These are phyloP conservation scores for Bellardia bayeri DNA, from an alignment of 2,888 invertebrate genomes.

Conservation along the genomic window DNA sequence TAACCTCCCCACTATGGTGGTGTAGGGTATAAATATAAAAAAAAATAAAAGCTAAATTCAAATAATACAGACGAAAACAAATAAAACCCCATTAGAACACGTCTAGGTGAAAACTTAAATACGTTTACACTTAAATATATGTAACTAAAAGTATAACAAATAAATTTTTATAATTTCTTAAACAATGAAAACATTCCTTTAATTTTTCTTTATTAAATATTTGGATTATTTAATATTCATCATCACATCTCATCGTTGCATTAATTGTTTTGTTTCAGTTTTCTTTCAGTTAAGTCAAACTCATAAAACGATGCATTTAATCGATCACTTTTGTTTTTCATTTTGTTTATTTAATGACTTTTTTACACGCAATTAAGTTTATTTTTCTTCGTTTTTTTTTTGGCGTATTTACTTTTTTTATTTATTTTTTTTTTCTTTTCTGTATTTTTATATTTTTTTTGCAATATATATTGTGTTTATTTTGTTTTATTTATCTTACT, in stretches of 20 bases:
- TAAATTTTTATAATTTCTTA: not conserved
- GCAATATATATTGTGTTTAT: constrained; percentile 24
- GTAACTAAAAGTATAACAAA: not conserved
- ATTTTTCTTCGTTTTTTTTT: constrained; percentile 16
- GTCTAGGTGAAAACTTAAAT: too few species aligned
- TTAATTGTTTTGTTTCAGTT: constrained; percentile 9
- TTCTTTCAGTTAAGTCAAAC: constrained; percentile 18
- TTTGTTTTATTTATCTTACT: constrained; percentile 45
- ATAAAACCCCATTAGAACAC: too few species aligned
- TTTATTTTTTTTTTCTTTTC: constrained; percentile 36
- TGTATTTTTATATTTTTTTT: constrained; percentile 7
- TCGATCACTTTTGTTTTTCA: constrained; percentile 74
- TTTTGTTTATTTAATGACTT: constrained; percentile 69
- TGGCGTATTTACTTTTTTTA: not conserved
- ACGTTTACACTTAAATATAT: too few species aligned
- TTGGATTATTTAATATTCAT: constrained; percentile 10
- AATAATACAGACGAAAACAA: too few species aligned
- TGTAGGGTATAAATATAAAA: too few species aligned
- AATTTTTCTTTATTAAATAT: not conserved
- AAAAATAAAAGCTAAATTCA: too few species aligned
- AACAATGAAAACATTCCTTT: constrained; percentile 26
- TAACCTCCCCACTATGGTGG: too few species aligned
- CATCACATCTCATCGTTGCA: not conserved
- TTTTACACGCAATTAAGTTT: constrained; percentile 69
- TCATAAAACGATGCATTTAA: constrained; percentile 74